Evolutionary conservation across 2,113 vertebrate genomes (phyloP), one percentile per base, ranked within the genome.

Genomic region (Cyanoramphus novaezelandiae): DNA sequence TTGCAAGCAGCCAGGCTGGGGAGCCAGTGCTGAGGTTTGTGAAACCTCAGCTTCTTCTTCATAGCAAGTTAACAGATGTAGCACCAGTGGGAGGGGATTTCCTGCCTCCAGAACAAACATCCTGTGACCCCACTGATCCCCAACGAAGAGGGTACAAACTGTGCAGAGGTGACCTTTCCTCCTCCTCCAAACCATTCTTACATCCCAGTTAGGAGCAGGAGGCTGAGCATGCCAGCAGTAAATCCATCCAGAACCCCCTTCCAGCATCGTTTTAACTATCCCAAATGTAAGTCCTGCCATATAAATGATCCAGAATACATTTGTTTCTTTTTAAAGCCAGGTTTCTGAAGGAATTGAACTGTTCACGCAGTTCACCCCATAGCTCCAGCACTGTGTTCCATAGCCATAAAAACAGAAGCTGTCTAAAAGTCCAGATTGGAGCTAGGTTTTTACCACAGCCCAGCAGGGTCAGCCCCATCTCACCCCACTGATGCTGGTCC

Each of bases 401-500:
- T 41, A 69, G 20, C 10, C 41, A 15, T 29, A 16, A 49, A 17
- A 15, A 27, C 46, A 90, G 74, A 35, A 63, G 11, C 11, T n/a
- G 27, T 37, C 31, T 53, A 28, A 20, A 18, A 27, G 31, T 17
- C 17, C 0, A 2, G 72, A 86, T 39, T 62, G 79, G 78, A 86
- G 71, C 10, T 28, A 17, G 16, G 13, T 43, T 80, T 71, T 37
- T 44, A 29, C 15, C 52, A 75, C 63, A 75, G 11, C 24, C 12
- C 59, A 13, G 17, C 69, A 46, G 27, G 12, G 13, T 15, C 69
- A 68, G 39, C 20, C n/a, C 39, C 71, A 60, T 35, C 27, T 59
- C 35, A 33, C 18, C 24, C 47, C 35, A 11, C 0, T 1, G 27
- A 3, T n/a, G n/a, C 49, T 59, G 69, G 14, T n/a, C 37, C 77